Evolutionary conservation across 2,113 vertebrate species (phyloP).

Genomic region (Hipposideros armiger): DNA sequence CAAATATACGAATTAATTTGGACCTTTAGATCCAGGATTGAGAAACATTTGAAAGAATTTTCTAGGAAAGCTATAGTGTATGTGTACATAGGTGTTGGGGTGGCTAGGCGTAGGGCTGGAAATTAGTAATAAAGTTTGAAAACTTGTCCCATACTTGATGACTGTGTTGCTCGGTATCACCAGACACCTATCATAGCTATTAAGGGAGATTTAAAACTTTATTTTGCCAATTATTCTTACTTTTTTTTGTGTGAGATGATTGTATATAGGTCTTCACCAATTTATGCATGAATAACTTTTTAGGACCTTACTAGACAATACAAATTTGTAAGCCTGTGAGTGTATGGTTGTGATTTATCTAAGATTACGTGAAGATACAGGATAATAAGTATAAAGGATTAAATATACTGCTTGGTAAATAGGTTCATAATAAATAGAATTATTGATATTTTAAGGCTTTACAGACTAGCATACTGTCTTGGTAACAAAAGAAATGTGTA

Average conservation of each 20-base stretch:
- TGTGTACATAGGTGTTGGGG: background rate
- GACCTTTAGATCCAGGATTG: background rate
- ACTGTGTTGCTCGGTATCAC: background rate
- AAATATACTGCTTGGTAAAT: background rate
- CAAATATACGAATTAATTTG: slow-evolving; percentile 12
- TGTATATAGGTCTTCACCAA: background rate
- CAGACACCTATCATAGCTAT: background rate
- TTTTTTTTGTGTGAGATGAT: background rate
- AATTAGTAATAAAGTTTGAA: background rate
- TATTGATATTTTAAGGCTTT: background rate
- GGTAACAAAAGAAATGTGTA: background rate
- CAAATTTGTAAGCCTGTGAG: background rate
- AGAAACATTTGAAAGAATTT: slow-evolving; percentile 48
- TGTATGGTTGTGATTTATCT: background rate
- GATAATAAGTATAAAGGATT: background rate
- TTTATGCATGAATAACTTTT: background rate
- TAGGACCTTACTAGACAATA: background rate
- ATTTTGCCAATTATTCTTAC: slow-evolving; percentile 5
- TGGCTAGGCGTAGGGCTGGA: background rate
- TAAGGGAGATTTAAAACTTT: slow-evolving; percentile 19
- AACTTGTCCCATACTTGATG: background rate
- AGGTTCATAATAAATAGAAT: background rate
- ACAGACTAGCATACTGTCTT: background rate
- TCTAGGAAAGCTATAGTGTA: background rate
- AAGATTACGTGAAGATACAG: slow-evolving; percentile 33